Evolutionary conservation across 2,113 vertebrate species (phyloP), one percentile per base, ranked within the genome.

Genomic region (Chelonoidis abingdonii): DNA sequence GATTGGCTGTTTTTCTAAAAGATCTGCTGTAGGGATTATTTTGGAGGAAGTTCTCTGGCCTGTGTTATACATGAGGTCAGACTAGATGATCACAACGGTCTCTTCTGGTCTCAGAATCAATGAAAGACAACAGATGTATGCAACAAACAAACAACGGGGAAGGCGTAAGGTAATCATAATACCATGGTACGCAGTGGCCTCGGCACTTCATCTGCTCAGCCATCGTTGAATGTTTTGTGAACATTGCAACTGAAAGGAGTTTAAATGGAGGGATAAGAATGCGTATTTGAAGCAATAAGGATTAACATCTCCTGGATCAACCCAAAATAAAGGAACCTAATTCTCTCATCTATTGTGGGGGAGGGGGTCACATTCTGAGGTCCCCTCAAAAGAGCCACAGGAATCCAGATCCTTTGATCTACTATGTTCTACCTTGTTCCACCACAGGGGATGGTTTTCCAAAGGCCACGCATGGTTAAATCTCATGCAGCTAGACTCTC

Each of bases 381-480:
- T 38, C 31, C 31, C 31, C 31, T 38, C 65, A 17, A 5, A 69
- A 69, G 29, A 17, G n/a, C 17, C n/a, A 38, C 35, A 21, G 65
- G 65, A 69, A 69, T 69, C 65, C 17, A 69, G 17, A 38, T 69
- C 29, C 44, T 14, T 35, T 35, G 38, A 54, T 47, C 47, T 38
- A 52, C 83, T 80, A 54, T 29, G 49, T 76, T 83, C 19, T 11
- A 50, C 27, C 8, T 35, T 49, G 4, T 31, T 31, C 24, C 24
- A 69, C 2, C 22, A 31, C 44, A 1, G 5, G 29, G 13, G 83
- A 89, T 69, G n/a, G 86, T 22, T 19, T 69, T 38, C 17, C 53
- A 27, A 62, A 62, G 57, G 57, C 29, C 11, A 5, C 12, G 13
- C 0, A 1, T 29, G 17, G 35, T 7, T 49, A 83, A 41, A 47